Percentiles rank a stretch among this genome's conserved stretches.
phyloP scores from a whole-genome alignment of 2,797 vertebrate species.

The Mormyrus proboscirostris region DNA sequence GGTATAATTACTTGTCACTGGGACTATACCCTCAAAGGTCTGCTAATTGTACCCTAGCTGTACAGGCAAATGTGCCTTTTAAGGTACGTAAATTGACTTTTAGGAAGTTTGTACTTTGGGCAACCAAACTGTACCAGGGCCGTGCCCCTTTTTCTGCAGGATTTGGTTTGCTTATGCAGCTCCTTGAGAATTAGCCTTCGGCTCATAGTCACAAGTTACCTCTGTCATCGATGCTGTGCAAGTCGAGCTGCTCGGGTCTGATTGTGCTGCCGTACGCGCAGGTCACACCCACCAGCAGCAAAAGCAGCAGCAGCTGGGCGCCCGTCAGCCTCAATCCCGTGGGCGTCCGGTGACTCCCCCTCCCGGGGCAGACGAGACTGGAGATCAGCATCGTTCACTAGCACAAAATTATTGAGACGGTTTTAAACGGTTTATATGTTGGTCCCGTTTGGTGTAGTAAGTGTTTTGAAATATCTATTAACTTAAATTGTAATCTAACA shows the following conservation, averaged over 20 bases:
- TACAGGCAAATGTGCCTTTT: not conserved
- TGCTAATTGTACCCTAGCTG: not conserved
- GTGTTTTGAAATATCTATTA: not conserved
- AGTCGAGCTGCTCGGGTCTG: not conserved
- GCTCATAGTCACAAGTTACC: not conserved
- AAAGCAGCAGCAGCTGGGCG: not conserved
- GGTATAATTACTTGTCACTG: not conserved
- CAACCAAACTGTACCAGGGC: not conserved
- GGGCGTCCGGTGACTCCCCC: not conserved
- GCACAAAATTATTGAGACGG: not conserved
- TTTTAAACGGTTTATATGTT: not conserved
- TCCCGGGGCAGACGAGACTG: not conserved
- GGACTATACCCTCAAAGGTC: not conserved
- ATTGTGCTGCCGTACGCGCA: not conserved
- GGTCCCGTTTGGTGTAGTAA: not conserved
- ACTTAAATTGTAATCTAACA: not conserved
- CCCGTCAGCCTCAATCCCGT: not conserved
- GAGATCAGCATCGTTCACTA: not conserved
- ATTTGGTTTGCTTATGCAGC: not conserved
- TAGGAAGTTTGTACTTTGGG: not conserved
- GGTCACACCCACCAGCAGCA: not conserved
- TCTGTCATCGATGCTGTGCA: constrained; percentile 10
- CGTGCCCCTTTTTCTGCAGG: not conserved
- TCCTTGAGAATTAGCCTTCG: not conserved
- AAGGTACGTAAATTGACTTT: not conserved